These are phyloP conservation scores for Ectemnius continuus DNA, from an alignment of 2,888 invertebrate genomes.

Conservation along the genomic window DNA sequence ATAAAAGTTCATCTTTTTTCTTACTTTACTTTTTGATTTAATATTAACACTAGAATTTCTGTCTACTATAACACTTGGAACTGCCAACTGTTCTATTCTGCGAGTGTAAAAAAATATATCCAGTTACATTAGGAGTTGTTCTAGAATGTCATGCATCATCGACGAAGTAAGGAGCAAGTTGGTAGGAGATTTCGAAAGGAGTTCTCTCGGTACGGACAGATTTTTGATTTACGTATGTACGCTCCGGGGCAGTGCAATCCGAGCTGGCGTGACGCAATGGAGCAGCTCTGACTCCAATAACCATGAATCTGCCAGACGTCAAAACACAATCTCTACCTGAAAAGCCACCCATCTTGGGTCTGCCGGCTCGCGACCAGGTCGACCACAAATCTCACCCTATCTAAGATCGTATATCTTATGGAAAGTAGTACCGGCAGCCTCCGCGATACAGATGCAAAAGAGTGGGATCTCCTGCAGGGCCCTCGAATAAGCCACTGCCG, in stretches of 20 bases:
- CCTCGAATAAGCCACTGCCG: constrained; percentile 18
- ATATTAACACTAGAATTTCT: no score
- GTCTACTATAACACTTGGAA: no score
- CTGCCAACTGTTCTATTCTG: no score
- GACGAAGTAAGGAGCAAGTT: not conserved
- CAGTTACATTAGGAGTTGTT: no score
- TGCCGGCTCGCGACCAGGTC: constrained; percentile 35
- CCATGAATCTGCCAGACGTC: constrained; percentile 90
- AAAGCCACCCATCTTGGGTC: constrained; percentile 77
- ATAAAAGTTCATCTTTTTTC: no score
- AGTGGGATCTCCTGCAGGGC: constrained; percentile 15
- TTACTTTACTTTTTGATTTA: no score
- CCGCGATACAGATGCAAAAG: constrained; percentile 62
- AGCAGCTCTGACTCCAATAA: constrained; percentile 84
- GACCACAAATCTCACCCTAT: constrained; percentile 72
- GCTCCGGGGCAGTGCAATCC: constrained; percentile 41
- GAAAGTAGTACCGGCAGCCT: constrained; percentile 42
- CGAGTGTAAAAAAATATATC: no score
- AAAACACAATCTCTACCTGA: constrained; percentile 84
- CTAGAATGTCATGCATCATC: no score
- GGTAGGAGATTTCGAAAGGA: not conserved
- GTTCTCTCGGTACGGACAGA: not conserved
- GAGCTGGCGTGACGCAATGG: constrained; percentile 47
- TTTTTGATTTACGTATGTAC: constrained; percentile 57
- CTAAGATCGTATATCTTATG: constrained; percentile 65